Base-by-base conservation (phyloP, 92 coral and sea anemone genomes). In the Heliopora coerulea region DNA sequence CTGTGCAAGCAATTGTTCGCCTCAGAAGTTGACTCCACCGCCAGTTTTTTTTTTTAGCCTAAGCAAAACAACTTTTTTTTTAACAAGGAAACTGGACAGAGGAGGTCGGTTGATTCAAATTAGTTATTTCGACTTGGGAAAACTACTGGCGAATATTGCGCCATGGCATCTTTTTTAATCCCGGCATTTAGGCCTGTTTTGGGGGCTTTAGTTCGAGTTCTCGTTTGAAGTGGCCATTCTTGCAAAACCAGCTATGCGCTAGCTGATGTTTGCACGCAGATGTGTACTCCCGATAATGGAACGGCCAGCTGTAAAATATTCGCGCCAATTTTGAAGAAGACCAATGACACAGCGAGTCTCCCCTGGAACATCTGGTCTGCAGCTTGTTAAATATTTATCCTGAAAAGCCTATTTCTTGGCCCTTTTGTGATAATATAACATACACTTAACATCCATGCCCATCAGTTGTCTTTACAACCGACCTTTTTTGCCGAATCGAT, bases 311-410 rank as follows among this genome's bases (percentile, higher is more conserved):
- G 77, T 32, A 52, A 17, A 30, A 35, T 54, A 23, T 54, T 54
- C 77, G 62, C 77, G 77, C 77, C 77, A 70, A 39, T 52, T 70
- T 56, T 25, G 62, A 70, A 49, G 40, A 33, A 1, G 14, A 33
- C 77, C 77, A 70, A 70, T 70, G 26, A 54, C 24, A 70, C 18
- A 42, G 8, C 62, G 62, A 54, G 62, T 52, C 34, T 70, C 54
- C 17, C 25, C 34, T 28, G 24, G 40, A 52, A 42, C 77, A 70
- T 70, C 52, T 70, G 77, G 77, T 70, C 62, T 70, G 62, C 77
- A 70, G 77, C 62, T 70, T 70, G 77, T 70, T 70, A 70, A 70
- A 70, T 70, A 70, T 70, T 70, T 70, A 70, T 70, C 77, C 39
- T 26, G 32, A 70, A 68, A 70, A 70, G 77, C 63, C 77, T 58